These are phyloP conservation scores for Leucoptera coffeella DNA, from an alignment of 2,888 invertebrate genomes.

Conservation along the genomic window DNA sequence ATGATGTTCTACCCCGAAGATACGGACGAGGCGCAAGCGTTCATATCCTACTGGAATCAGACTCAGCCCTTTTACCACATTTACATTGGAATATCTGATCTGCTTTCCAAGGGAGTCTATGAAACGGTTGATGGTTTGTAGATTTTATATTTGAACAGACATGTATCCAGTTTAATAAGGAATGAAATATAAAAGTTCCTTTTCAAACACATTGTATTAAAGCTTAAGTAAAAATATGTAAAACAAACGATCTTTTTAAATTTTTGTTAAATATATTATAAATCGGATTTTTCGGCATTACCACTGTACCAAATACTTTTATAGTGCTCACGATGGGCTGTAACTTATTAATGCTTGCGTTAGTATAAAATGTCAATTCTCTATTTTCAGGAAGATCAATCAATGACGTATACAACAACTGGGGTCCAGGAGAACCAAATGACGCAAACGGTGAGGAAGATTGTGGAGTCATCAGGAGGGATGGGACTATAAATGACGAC, in stretches of 20 bases:
- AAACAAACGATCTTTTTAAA: too few species aligned
- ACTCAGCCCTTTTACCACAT: constrained; percentile 12
- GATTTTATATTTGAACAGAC: constrained; percentile 1
- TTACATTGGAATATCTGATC: constrained; percentile 18
- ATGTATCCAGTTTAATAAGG: too few species aligned
- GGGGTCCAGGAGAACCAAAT: constrained; percentile 24
- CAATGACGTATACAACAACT: constrained; percentile 17
- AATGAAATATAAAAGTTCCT: too few species aligned
- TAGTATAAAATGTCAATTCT: constrained; percentile 6
- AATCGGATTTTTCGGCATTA: too few species aligned
- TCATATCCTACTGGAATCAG: constrained; percentile 13
- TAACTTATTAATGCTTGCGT: not conserved
- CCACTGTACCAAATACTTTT: too few species aligned
- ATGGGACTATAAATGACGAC: constrained; percentile 16
- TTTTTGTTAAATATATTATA: too few species aligned
- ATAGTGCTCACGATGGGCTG: too few species aligned
- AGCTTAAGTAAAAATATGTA: too few species aligned
- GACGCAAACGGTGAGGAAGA: constrained; percentile 14
- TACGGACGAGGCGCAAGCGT: constrained; percentile 13
- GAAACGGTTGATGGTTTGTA: constrained; percentile 17
- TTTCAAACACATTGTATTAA: too few species aligned
- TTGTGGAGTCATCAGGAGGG: constrained; percentile 14
- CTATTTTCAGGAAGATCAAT: constrained; percentile 15
- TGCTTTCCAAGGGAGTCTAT: constrained; percentile 17
- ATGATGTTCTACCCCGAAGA: constrained; percentile 21